phyloP scores from a whole-genome alignment of 2,888 invertebrate species.

The Vesta saturnalis region DNA sequence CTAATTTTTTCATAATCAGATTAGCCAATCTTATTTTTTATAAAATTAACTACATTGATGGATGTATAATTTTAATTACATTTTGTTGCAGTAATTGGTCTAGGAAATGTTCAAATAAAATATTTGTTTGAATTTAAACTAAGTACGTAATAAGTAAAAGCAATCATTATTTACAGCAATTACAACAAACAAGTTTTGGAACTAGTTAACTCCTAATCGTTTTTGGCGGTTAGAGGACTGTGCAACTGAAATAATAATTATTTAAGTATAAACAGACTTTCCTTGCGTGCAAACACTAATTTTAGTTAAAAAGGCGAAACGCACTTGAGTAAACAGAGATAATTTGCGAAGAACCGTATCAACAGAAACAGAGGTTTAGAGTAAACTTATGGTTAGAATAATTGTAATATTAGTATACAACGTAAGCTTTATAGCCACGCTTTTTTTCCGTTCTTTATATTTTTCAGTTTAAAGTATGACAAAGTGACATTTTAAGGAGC shows the following conservation, averaged over 20 bases:
- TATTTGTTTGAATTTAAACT: neutral
- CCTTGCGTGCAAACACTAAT: neutral
- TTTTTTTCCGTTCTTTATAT: neutral
- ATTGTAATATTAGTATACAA: neutral
- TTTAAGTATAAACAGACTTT: neutral
- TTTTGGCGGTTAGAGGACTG: neutral
- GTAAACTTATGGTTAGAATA: neutral
- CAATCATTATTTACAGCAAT: neutral
- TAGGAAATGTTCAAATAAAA: neutral
- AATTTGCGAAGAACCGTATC: neutral
- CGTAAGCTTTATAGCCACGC: too few species aligned
- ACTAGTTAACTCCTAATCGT: conserved; percentile 9
- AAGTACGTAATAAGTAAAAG: neutral
- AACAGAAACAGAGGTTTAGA: neutral
- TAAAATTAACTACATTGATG: too few species aligned
- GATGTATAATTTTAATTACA: too few species aligned
- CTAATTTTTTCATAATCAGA: too few species aligned
- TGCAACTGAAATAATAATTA: neutral
- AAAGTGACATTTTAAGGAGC: too few species aligned
- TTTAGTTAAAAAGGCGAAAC: neutral
- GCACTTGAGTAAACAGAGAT: conserved; percentile 3
- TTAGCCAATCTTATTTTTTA: too few species aligned
- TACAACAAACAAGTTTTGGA: conserved; percentile 3
- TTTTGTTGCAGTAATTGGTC: too few species aligned
- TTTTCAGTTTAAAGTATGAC: neutral